A percentile compares a stretch with the other conserved stretches of the same genome.
phyloP scores from a whole-genome alignment of 1,140 invertebrate species.

The Drosophila paulistorum region DNA sequence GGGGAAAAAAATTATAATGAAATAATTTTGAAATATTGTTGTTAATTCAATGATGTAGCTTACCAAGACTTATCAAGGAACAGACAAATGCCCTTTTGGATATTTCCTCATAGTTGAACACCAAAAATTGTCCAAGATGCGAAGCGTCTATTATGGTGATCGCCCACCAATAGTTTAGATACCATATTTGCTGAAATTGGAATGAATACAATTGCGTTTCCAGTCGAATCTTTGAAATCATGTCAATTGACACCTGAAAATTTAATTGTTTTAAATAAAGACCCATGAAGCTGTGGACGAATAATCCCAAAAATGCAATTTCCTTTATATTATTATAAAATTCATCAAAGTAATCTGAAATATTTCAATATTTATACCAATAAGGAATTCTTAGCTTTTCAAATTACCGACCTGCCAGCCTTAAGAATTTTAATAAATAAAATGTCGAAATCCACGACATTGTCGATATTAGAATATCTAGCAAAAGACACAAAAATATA shows the following conservation, averaged over 20 bases:
- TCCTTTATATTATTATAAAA: not conserved
- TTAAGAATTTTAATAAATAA: too few relatives aligned
- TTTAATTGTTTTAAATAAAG: not conserved
- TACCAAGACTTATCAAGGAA: not conserved
- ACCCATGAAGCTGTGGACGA: not conserved
- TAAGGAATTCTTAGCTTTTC: too few relatives aligned
- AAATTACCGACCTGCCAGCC: too few relatives aligned
- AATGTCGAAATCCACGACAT: too few relatives aligned
- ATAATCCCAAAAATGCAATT: not conserved
- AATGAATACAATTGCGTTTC: not conserved
- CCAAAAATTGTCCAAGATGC: not conserved
- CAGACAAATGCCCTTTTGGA: too few relatives aligned
- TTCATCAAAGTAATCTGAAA: not conserved
- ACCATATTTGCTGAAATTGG: not conserved
- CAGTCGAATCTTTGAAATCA: too few relatives aligned
- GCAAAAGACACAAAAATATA: not conserved
- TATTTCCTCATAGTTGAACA: not conserved
- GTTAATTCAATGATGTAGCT: not conserved
- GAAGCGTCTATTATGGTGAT: not conserved
- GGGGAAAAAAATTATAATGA: not conserved
- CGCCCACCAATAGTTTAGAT: not conserved
- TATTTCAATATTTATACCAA: not conserved
- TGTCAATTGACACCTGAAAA: not conserved
- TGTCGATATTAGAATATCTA: not conserved
- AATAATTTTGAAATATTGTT: not conserved